Conservation (phyloP, 1,140 invertebrate species). For the Heliconius melpomene region DNA sequence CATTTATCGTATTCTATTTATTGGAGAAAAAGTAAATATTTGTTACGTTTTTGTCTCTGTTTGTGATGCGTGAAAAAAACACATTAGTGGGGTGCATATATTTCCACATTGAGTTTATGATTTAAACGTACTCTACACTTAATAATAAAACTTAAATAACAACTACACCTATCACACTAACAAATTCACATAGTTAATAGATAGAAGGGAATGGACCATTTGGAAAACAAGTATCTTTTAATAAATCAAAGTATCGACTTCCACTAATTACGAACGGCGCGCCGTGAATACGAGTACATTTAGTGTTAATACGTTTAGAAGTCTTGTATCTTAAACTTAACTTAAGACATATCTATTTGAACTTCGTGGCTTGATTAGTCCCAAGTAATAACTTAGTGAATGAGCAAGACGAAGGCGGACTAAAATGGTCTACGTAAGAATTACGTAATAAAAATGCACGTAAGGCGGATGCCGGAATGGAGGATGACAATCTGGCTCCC, state of each 20-base stretch:
- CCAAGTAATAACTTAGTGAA: background rate
- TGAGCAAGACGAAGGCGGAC: constrained; percentile 5
- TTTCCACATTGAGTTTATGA: too few species aligned
- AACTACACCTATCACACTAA: background rate
- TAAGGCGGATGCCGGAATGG: constrained; percentile 74
- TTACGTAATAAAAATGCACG: constrained; percentile 73
- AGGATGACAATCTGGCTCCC: constrained; percentile 77
- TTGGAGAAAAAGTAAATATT: background rate
- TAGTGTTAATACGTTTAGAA: constrained; percentile 53
- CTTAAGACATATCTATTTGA: background rate
- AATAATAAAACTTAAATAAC: background rate
- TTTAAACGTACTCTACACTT: background rate
- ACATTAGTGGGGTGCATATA: background rate
- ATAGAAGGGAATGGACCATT: constrained; percentile 53
- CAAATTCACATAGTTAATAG: constrained; percentile 27
- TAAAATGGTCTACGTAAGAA: constrained; percentile 33
- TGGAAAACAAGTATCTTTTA: constrained; percentile 52
- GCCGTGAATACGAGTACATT: constrained; percentile 42
- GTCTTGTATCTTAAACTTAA: too few species aligned
- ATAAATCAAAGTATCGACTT: too few species aligned
- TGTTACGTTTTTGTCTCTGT: background rate
- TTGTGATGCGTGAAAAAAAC: constrained; percentile 40
- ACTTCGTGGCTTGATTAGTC: background rate
- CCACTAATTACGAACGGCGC: constrained; percentile 60
- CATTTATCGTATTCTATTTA: background rate